Percentiles rank a stretch among this genome's conserved stretches.
phyloP scores from a whole-genome alignment of 2,113 vertebrate species.

The Symphodus melops region DNA sequence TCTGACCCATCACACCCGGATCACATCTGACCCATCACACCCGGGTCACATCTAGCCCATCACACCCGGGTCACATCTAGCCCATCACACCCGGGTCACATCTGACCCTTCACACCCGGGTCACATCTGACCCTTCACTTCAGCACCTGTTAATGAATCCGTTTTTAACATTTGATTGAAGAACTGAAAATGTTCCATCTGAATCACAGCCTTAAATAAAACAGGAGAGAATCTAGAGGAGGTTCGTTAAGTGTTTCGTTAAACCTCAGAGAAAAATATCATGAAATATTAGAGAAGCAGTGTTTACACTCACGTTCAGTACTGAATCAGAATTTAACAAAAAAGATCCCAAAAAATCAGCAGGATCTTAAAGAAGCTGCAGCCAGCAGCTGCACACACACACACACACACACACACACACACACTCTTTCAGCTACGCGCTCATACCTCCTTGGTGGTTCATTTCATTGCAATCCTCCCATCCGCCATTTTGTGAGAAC shows the following conservation, averaged over 20 bases:
- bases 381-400: constrained; percentile 10
- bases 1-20: too few species aligned
- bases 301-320: neutral
- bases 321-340: neutral
- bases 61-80: too few species aligned
- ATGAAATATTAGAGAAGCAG: neutral
- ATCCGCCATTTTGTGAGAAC: constrained; percentile 73
- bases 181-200: too few species aligned
- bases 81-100: too few species aligned
- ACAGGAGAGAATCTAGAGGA: too few species aligned
- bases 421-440: neutral
- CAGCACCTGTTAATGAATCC: neutral
- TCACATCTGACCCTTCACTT: neutral
- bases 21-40: too few species aligned
- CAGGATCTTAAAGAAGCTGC: neutral
- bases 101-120: too few species aligned
- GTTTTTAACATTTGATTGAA: neutral
- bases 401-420: constrained; percentile 22
- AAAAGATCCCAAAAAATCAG: neutral
- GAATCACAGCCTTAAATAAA: too few species aligned
- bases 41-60: too few species aligned
- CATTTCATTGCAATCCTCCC: constrained; percentile 25
- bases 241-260: too few species aligned
- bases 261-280: too few species aligned
- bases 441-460: constrained; percentile 59